Evolutionary conservation across 2,113 vertebrate species (phyloP).

Genomic region (Aphyosemion australe): DNA sequence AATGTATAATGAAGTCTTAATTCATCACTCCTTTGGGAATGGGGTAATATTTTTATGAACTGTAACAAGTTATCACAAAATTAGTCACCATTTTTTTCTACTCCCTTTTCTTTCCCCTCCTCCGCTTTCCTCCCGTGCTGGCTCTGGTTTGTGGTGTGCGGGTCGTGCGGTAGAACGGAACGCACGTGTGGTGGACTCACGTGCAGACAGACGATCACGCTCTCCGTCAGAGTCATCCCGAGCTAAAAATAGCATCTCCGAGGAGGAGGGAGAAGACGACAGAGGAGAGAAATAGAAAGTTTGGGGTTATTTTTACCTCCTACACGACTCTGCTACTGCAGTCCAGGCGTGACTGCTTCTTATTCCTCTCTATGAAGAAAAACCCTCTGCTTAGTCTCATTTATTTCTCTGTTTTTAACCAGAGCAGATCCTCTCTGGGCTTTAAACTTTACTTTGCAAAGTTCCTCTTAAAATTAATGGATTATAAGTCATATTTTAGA

Average conservation of each 20-base stretch:
- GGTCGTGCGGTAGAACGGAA: neutral
- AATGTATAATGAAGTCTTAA: no score
- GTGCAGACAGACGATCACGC: slow-evolving; percentile 43
- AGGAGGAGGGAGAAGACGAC: slow-evolving; percentile 33
- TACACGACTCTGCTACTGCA: slow-evolving; percentile 18
- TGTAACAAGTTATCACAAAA: no score
- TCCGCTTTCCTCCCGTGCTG: neutral
- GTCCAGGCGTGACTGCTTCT: slow-evolving; percentile 21
- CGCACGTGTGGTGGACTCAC: slow-evolving; percentile 50
- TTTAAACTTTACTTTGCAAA: neutral
- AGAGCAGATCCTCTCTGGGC: neutral
- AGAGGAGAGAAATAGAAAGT: slow-evolving; percentile 54
- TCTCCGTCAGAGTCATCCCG: slow-evolving; percentile 34
- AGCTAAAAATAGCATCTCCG: slow-evolving; percentile 60
- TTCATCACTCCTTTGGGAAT: no score
- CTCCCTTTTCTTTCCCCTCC: neutral
- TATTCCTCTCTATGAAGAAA: neutral
- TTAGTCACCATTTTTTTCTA: no score
- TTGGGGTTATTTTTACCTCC: slow-evolving; percentile 61
- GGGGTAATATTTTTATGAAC: no score
- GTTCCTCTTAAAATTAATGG: neutral
- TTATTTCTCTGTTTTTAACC: slow-evolving; percentile 14
- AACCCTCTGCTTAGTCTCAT: neutral
- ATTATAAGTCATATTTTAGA: neutral
- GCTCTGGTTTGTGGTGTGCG: neutral